phyloP scores from a whole-genome alignment of 2,888 invertebrate genomes.

The Vandiemenella viatica region DNA sequence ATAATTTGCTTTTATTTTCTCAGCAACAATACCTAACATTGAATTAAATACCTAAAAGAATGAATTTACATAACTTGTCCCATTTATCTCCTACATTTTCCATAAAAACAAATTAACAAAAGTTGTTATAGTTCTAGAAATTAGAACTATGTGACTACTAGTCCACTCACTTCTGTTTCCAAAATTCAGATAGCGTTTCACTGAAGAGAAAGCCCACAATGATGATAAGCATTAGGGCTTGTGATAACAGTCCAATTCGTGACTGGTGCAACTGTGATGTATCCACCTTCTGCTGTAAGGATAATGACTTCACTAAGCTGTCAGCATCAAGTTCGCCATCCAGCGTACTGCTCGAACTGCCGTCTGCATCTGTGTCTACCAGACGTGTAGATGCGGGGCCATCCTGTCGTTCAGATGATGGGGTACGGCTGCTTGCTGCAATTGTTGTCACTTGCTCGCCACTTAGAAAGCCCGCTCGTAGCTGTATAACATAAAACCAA shows the following conservation, averaged over 20 bases:
- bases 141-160: not conserved
- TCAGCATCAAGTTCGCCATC: not conserved
- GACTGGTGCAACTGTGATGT: conserved; percentile 83
- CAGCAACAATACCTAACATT: too few relatives aligned
- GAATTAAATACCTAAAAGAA: too few relatives aligned
- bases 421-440: conserved; percentile 27
- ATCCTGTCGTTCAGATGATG: conserved; percentile 25
- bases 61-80: too few relatives aligned
- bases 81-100: too few relatives aligned
- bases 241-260: conserved; percentile 70
- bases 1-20: too few relatives aligned
- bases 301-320: conserved; percentile 30
- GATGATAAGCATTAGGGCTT: conserved; percentile 80
- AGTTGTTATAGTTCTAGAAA: not conserved
- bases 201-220: conserved; percentile 80
- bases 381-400: conserved; percentile 29
- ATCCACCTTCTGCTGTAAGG: conserved; percentile 37
- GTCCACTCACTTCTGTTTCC: conserved; percentile 74
- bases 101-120: not conserved
- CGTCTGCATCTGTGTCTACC: conserved; percentile 12
- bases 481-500: conserved; percentile 32
- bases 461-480: conserved; percentile 68
- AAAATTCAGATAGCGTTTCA: conserved; percentile 80
- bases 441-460: conserved; percentile 46
- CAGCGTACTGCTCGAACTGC: conserved; percentile 14